A percentile compares a stretch with the other conserved stretches of the same genome.
phyloP scores from a whole-genome alignment of 2,888 invertebrate genomes.

The Malachius bipustulatus region DNA sequence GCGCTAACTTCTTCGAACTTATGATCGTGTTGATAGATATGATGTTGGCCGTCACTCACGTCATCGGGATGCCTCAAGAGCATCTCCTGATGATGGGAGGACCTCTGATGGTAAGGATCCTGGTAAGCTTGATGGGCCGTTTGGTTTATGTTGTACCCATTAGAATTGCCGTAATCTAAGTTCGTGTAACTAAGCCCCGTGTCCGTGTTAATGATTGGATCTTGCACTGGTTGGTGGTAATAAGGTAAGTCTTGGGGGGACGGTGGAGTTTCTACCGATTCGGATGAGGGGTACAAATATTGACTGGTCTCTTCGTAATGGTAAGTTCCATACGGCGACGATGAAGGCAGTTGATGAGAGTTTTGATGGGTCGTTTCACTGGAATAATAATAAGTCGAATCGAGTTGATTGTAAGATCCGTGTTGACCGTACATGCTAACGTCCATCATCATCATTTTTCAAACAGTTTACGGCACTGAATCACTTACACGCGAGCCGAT shows the following conservation, averaged over 20 bases:
- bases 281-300: slow-evolving; percentile 28
- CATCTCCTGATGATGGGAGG: slow-evolving; percentile 23
- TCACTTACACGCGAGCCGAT: no score
- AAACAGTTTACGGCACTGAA: no score
- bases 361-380: slow-evolving; percentile 26
- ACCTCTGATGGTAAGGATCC: slow-evolving; percentile 25
- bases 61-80: slow-evolving; percentile 43
- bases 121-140: slow-evolving; percentile 29
- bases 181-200: slow-evolving; percentile 84
- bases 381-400: slow-evolving; percentile 31
- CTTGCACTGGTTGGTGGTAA: slow-evolving; percentile 37
- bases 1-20: slow-evolving; percentile 36
- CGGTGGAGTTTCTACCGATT: slow-evolving; percentile 36
- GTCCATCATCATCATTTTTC: slow-evolving; percentile 72
- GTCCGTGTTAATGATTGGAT: slow-evolving; percentile 66
- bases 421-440: slow-evolving; percentile 64
- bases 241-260: slow-evolving; percentile 38
- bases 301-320: slow-evolving; percentile 33
- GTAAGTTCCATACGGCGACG: slow-evolving; percentile 34
- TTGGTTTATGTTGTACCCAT: slow-evolving; percentile 24
- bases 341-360: slow-evolving; percentile 31
- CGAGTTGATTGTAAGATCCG: slow-evolving; percentile 31
- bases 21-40: slow-evolving; percentile 40
- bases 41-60: slow-evolving; percentile 43
- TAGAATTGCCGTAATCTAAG: slow-evolving; percentile 58